Evolutionary conservation across 2,113 vertebrate genomes (phyloP).

Genomic region (Daboia siamensis): DNA sequence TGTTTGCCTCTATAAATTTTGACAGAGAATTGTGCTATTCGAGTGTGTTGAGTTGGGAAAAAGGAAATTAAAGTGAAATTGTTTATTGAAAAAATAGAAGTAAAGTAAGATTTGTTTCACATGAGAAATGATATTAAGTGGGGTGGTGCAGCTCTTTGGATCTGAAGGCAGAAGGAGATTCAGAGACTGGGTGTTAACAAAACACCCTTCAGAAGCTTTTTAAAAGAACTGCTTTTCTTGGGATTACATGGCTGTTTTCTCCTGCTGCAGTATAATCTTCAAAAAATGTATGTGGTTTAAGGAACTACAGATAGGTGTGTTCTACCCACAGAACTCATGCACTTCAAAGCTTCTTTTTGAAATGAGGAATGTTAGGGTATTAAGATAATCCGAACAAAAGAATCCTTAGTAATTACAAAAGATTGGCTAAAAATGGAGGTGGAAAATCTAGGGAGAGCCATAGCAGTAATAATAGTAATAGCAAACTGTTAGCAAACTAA

Average conservation of each 20-base stretch:
- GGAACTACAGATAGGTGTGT: not conserved
- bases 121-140: not conserved
- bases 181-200: not conserved
- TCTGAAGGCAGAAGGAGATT: not conserved
- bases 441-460: not conserved
- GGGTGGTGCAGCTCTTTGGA: not conserved
- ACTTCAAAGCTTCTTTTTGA: not conserved
- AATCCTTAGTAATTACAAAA: not conserved
- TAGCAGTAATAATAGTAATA: not conserved
- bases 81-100: not conserved
- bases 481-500: not conserved
- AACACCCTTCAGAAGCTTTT: not conserved
- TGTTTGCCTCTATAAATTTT: not conserved
- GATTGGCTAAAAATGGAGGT: not conserved
- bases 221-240: not conserved
- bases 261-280: not conserved
- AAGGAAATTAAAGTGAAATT: not conserved
- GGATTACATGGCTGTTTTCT: not conserved
- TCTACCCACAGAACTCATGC: not conserved
- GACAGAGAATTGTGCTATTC: not conserved
- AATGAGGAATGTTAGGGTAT: not conserved
- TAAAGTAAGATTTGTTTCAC: not conserved
- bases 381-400: not conserved
- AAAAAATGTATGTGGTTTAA: not conserved
- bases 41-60: not conserved